Percentiles rank a stretch among this genome's conserved stretches.
These are phyloP conservation scores for Lacerta viridis DNA, from an alignment of 2,797 vertebrate species.

Conservation along the genomic window DNA sequence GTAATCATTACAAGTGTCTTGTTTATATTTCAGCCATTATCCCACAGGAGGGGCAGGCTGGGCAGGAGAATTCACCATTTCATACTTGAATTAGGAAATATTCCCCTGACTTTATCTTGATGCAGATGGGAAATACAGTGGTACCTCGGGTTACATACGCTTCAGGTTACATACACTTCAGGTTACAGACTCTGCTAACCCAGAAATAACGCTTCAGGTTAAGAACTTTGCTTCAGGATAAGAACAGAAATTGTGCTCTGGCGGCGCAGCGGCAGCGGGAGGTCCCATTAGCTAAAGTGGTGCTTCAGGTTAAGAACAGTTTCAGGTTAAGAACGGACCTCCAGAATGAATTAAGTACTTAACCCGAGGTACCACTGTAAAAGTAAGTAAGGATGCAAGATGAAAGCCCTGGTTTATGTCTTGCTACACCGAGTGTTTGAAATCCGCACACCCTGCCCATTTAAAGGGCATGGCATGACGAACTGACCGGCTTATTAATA, in stretches of 20 bases:
- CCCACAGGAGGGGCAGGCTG: accelerated
- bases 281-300: too few relatives aligned
- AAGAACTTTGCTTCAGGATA: too few relatives aligned
- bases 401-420: neutral
- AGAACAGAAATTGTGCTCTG: too few relatives aligned
- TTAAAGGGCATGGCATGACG: constrained; percentile 15
- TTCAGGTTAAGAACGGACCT: too few relatives aligned
- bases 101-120: neutral
- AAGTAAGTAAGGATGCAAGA: neutral
- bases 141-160: too few relatives aligned
- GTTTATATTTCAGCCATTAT: constrained; percentile 33
- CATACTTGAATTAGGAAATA: constrained; percentile 27
- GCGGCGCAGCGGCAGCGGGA: too few relatives aligned
- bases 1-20: neutral
- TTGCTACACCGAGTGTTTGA: neutral
- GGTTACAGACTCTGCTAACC: too few relatives aligned
- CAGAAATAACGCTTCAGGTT: too few relatives aligned
- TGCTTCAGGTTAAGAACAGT: too few relatives aligned
- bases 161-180: too few relatives aligned
- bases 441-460: neutral
- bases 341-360: too few relatives aligned
- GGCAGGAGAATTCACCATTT: neutral
- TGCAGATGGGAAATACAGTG: neutral
- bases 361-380: neutral
- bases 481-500: constrained; percentile 42